Evolutionary conservation across 2,797 vertebrate species (phyloP).

Genomic region (Danio aesculapii): DNA sequence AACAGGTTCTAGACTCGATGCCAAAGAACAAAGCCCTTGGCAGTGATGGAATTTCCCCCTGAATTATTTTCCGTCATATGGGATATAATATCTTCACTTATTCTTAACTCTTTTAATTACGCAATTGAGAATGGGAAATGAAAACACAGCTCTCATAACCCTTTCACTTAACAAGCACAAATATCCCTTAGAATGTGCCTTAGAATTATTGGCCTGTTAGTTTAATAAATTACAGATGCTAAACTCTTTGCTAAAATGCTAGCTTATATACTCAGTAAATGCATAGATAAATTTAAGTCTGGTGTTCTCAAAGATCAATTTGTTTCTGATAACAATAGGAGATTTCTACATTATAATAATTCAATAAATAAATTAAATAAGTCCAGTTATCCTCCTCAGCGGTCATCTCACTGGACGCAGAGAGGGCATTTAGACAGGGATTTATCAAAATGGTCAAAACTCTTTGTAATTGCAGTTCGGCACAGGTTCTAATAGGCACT

Average conservation of each 20-base stretch:
- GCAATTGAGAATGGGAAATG: not conserved
- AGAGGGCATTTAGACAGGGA: not conserved
- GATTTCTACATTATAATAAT: not conserved
- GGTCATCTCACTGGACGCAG: not conserved
- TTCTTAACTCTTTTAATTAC: not conserved
- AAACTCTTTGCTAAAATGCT: no score
- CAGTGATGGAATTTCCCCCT: not conserved
- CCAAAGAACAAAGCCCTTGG: not conserved
- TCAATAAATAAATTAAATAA: not conserved
- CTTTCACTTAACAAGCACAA: not conserved
- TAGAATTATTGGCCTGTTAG: no score
- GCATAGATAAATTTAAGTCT: not conserved
- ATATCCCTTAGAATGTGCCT: not conserved
- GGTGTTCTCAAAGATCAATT: not conserved
- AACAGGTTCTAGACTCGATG: not conserved
- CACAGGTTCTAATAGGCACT: not conserved
- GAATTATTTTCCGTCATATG: not conserved
- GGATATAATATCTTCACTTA: not conserved
- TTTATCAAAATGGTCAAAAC: not conserved
- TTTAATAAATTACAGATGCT: no score
- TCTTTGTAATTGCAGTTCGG: not conserved
- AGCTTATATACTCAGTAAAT: not conserved
- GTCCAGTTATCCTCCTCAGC: not conserved
- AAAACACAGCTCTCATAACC: no score
- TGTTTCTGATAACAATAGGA: not conserved